Conservation (phyloP, 35 echinoderm and acorn worm genomes). For the Acanthaster planci region DNA sequence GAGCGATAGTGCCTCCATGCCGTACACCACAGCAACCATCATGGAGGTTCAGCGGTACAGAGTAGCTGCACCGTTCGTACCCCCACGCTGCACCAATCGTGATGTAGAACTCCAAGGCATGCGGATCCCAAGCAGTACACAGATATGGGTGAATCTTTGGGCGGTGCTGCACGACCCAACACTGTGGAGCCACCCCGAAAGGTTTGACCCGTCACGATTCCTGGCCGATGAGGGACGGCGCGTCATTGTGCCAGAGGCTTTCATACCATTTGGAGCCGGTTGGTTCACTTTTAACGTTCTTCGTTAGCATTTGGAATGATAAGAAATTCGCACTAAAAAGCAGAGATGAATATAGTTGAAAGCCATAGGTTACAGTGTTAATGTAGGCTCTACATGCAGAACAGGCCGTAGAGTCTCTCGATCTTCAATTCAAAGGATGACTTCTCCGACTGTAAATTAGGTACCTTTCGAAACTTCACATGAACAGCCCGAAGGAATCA, state of each 20-base stretch:
- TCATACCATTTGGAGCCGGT: conserved; percentile 68
- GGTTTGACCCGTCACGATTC: conserved; percentile 63
- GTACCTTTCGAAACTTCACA: too few relatives aligned
- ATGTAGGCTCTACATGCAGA: too few relatives aligned
- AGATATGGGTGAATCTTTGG: conserved; percentile 61
- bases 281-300: background rate
- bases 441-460: too few relatives aligned
- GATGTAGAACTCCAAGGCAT: background rate
- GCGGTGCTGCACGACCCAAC: conserved; percentile 49
- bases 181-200: conserved; percentile 50
- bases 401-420: too few relatives aligned
- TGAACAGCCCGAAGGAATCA: too few relatives aligned
- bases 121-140: conserved; percentile 8
- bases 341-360: too few relatives aligned
- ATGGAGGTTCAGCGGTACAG: conserved; percentile 37
- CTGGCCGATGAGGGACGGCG: conserved; percentile 47
- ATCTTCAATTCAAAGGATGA: too few relatives aligned
- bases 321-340: too few relatives aligned
- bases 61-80: background rate
- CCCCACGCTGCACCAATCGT: background rate
- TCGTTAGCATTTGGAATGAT: too few relatives aligned
- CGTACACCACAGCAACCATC: conserved; percentile 39
- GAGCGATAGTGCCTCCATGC: conserved; percentile 4
- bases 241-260: conserved; percentile 39
- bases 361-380: too few relatives aligned